Base-by-base conservation (phyloP, 2,113 vertebrate species). In the Brachyhypopomus gauderio region DNA sequence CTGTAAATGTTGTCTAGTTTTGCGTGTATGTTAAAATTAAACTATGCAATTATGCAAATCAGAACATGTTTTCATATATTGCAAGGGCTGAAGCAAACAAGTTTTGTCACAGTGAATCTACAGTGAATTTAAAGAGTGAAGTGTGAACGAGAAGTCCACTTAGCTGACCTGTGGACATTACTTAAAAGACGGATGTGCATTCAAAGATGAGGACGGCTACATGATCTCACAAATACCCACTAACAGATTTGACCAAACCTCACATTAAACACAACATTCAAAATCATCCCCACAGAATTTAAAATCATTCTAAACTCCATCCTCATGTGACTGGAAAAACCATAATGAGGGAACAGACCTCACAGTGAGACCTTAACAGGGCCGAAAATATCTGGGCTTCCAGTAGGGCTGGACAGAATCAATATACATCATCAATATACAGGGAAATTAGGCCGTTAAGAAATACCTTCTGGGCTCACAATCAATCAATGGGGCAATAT, bases 381-480 rank as follows among this genome's bases (percentile, higher is more conserved):
- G 23, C 3, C 70, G 52, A 78, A 81, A 86, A 78, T 45, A 78
- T 62, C 77, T 64, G 71, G 72, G 75, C 73, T 56, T 90, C 87
- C 88, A 86, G 88, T 87, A 89, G 87, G 79, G 87, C 86, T 86
- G 89, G 84, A 82, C 85, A 73, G 89, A 85, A 93, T 93, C 91
- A 89, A 93, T 92, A 92, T 88, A 91, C 90, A 89, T 92, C 88
- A 92, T 94, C 90, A 89, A 92, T 93, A 92, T 91, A 92, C 89
- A 90, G 87, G 90, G 89, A 92, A 92, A 92, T 92, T 25, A 91
- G 91, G 90, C 88, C 83, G 84, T 92, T 75, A 89, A 91, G 86
- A 86, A 85, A 86, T 80, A 87, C 87, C 91, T 91, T 90, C 84
- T 84, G 88, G 88, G 89, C 85, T 83, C 81, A 78, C 79, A 62